These are phyloP conservation scores for Pectinophora gossypiella DNA, from an alignment of 1,140 invertebrate species.

Conservation along the genomic window DNA sequence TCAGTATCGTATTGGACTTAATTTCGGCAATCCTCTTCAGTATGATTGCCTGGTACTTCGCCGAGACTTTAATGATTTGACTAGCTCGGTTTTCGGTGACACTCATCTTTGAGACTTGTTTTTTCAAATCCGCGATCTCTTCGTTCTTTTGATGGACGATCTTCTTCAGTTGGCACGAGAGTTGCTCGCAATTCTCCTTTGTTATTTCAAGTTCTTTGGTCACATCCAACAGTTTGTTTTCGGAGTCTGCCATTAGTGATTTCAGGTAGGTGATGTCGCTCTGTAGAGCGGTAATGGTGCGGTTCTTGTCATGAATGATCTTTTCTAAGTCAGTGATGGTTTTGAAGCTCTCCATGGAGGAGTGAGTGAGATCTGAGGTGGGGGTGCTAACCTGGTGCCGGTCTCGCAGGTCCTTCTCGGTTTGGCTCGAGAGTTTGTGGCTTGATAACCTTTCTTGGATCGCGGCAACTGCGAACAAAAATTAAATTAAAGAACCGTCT, in stretches of 20 bases:
- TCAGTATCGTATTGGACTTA: slow-evolving; percentile 55
- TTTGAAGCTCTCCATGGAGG: slow-evolving; percentile 50
- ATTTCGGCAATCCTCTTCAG: slow-evolving; percentile 61
- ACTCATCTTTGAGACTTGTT: slow-evolving; percentile 58
- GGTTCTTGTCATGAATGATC: slow-evolving; percentile 55
- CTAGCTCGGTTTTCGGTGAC: slow-evolving; percentile 51
- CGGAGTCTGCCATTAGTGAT: slow-evolving; percentile 52
- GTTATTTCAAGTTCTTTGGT: slow-evolving; percentile 51
- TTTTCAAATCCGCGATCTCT: slow-evolving; percentile 59
- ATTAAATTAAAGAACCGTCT: no score
- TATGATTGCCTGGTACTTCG: slow-evolving; percentile 65
- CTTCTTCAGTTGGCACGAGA: slow-evolving; percentile 60
- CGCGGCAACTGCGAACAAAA: slow-evolving; percentile 30
- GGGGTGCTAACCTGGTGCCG: slow-evolving; percentile 52
- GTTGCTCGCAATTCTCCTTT: slow-evolving; percentile 56
- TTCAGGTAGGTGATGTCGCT: slow-evolving; percentile 57
- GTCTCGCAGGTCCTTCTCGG: slow-evolving; percentile 28
- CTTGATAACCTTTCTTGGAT: slow-evolving; percentile 26
- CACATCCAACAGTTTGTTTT: slow-evolving; percentile 52
- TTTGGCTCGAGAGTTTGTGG: slow-evolving; percentile 22
- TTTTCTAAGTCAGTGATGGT: slow-evolving; percentile 62
- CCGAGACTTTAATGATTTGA: slow-evolving; percentile 65
- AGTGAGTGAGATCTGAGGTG: slow-evolving; percentile 42
- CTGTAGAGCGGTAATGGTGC: slow-evolving; percentile 52
- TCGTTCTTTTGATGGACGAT: slow-evolving; percentile 63